Percentiles rank a stretch among this genome's conserved stretches.
Conservation (phyloP, 2,113 vertebrate genomes). For the Myanophis thanlyinensis region DNA sequence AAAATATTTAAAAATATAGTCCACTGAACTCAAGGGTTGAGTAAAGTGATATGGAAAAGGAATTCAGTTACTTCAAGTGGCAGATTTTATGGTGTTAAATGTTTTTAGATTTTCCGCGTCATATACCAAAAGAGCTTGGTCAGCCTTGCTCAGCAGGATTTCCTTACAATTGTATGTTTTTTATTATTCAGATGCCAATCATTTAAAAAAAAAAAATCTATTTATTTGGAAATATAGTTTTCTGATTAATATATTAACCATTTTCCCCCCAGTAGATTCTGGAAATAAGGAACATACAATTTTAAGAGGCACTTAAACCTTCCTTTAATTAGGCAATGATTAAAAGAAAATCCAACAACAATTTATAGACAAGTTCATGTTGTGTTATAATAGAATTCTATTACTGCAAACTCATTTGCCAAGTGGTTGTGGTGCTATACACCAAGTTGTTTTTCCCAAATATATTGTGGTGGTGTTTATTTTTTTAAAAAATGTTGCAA, state of each 20-base stretch:
- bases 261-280: conserved; percentile 42
- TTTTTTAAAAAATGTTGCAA: conserved; percentile 51
- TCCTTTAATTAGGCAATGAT: conserved; percentile 53
- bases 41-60: neutral
- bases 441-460: conserved; percentile 84
- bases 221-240: conserved; percentile 31
- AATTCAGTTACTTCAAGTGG: neutral
- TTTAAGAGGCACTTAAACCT: conserved; percentile 81
- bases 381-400: conserved; percentile 60
- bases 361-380: conserved; percentile 60
- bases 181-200: conserved; percentile 11
- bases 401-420: conserved; percentile 83
- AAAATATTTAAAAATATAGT: neutral
- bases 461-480: conserved; percentile 62
- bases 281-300: conserved; percentile 85
- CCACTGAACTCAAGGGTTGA: neutral
- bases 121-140: neutral
- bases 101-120: neutral
- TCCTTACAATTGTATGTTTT: neutral
- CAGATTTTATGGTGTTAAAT: neutral
- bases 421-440: conserved; percentile 89
- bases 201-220: conserved; percentile 3
- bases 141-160: neutral
- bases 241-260: conserved; percentile 24
- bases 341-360: conserved; percentile 55